Evolutionary conservation across 2,797 vertebrate genomes (phyloP), one percentile per base, ranked within the genome.

Genomic region (Menidia menidia): DNA sequence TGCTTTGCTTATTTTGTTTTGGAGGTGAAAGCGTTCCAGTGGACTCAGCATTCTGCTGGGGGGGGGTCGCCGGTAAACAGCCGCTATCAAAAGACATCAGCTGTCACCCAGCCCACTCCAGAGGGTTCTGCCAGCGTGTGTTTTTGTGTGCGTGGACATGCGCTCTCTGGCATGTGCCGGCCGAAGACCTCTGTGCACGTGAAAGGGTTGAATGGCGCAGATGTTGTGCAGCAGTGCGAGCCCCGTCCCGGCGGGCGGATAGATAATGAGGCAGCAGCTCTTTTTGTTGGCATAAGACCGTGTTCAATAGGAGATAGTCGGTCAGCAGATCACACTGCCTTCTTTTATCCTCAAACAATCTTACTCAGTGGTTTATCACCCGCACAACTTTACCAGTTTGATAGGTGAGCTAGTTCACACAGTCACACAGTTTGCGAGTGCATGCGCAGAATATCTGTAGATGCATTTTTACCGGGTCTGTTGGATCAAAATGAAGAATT

Each of bases 241-340:
- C 25, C 53, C 30, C 42, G 68, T 72, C 54, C 76, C 67, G 80
- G 80, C 76, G 68, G 81, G 56, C 77, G 45, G 62, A 76, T 69
- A 69, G 75, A 89, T 71, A 85, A 85, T 78, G 78, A 83, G 68
- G 79, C 77, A 78, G 69, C 55, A 2, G 70, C 76, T 85, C 82
- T 25, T 78, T 90, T 92, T 94, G 92, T 93, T 87, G 84, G 84
- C 77, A 77, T 87, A 75, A 82, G 75, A 81, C 77, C 32, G 56
- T 48, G 70, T 81, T 87, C 65, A 89, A 80, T 89, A 86, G 83
- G 88, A 86, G 89, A 81, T 78, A 71, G 82, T 11, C 79, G 45
- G 92, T 93, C 92, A 93, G 91, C 92, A 92, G 78, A 89, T 90
- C 56, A 19, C 60, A 70, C 85, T 88, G 80, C 81, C 82, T 77